Evolutionary conservation across 2,888 invertebrate species (phyloP), one percentile per base, ranked within the genome.

Genomic region (Agonopterix arenella): DNA sequence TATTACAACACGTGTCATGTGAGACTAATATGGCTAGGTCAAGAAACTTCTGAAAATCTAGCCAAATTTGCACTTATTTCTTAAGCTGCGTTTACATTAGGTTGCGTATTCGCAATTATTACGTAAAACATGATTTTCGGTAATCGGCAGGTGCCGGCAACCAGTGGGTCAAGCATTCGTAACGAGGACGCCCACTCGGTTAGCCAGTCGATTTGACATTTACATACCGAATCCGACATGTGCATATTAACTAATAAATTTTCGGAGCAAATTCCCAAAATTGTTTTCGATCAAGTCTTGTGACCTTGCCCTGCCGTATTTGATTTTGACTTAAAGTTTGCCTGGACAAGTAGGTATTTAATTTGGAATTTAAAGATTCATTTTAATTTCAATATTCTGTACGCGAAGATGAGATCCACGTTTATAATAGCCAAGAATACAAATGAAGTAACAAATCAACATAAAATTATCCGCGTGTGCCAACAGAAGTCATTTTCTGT

Each of bases 171-270:
- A 60, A 54, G 44, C 48, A 18, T 44, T 44, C 18, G 64, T 66
- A 68, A 65, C 76, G 70, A 80, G 79, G 80, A 68, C 79, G 63
- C 52, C 72, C 53, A 60, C 68, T 68, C 54, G 40, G 50, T 46
- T 40, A 43, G 47, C 46, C 49, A 46, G 52, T 55, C 55, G 52
- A 56, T 55, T 56, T 64, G 68, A 66, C 68, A 70, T 74, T 69
- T 72, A 62, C 56, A 53, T 58, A 56, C 50, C 51, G 57, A 58
- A 54, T 57, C 54, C 49, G 44, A 56, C 53, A 56, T 56, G 58
- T 60, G 55, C 56, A 57, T 56, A 48, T 13, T 42, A 49, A 49
- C 44, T 45, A 45, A 38, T 50, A 28, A 46, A 47, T 47, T 52
- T 45, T 46, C 48, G 47, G 46, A 28, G 28, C 5, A 28, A 28